Base-by-base conservation (phyloP, 2,797 vertebrate species). In the Triplophysa yarkandensis region DNA sequence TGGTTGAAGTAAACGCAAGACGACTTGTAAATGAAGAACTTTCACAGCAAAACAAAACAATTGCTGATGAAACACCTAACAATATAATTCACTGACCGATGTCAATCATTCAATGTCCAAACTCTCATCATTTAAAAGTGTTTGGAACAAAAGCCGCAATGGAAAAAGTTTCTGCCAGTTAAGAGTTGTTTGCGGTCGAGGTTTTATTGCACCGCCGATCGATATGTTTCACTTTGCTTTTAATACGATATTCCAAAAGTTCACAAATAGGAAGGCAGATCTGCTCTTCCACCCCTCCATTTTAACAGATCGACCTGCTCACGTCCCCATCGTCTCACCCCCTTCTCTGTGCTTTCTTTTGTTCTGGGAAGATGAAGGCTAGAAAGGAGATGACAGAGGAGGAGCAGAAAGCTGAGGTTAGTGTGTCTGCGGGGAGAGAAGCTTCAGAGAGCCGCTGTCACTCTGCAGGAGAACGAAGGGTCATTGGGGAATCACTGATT, bases 161-260 rank as follows among this genome's bases (percentile, higher is more conserved):
- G 19, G 60, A 36, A 7, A 75, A 11, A 66, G 25, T 11, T 30
- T 6, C 57, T 57, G 39, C 58, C 57, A 58, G 34, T 19, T 63
- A 23, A 0, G 27, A n/a, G 66, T 34, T 67, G 32, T 74, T 36
- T 63, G 68, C 39, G 44, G 32, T n/a, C 21, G 4, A 34, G 19
- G 10, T 21, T 36, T 71, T 75, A 50, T 66, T 77, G 44, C 10
- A 7, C 32, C 54, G 34, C 3, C 52, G 27, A 81, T 76, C 68
- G 48, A 77, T 81, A 71, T 7, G 34, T 76, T 70, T 74, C 44
- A 65, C 48, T 41, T 34, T 3, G 1, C 60, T 75, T 69, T 61
- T 77, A 68, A 80, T 76, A 64, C 28, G 52, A 65, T 74, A 74
- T 57, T 79, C 77, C 46, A 69, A 72, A 76, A 76, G 71, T 75